These are phyloP conservation scores for Noctua janthe DNA, from an alignment of 2,888 invertebrate genomes.

Conservation along the genomic window DNA sequence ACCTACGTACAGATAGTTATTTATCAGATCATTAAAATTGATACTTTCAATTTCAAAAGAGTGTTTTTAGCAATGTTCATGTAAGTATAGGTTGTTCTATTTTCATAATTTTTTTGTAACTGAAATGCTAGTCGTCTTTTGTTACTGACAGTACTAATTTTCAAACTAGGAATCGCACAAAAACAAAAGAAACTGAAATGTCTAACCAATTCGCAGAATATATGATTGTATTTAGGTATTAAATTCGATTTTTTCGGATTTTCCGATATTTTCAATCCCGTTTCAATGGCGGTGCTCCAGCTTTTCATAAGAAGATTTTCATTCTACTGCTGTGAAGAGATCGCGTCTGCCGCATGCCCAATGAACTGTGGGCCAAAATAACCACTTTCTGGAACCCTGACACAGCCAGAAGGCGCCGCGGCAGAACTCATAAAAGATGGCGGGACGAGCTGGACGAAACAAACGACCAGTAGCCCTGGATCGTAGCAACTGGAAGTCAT, in stretches of 20 bases:
- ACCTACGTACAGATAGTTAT: not conserved
- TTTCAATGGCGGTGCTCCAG: not conserved
- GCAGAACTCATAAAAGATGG: too few species aligned
- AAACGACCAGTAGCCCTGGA: too few species aligned
- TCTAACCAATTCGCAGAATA: not conserved
- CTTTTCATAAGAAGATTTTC: not conserved
- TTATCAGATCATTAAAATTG: not conserved
- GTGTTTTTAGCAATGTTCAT: too few species aligned
- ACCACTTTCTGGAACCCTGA: too few species aligned
- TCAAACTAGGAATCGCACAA: not conserved
- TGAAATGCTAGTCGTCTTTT: not conserved
- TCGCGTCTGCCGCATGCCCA: too few species aligned
- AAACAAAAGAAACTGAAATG: not conserved
- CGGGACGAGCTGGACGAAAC: too few species aligned
- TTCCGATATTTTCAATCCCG: not conserved
- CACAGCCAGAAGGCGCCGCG: too few species aligned
- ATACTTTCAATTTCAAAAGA: not conserved
- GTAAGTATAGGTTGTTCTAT: not conserved
- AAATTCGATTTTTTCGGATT: not conserved
- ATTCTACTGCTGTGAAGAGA: too few species aligned
- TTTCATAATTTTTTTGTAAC: not conserved
- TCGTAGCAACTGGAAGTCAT: too few species aligned
- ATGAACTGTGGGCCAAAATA: too few species aligned
- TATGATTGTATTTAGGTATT: not conserved
- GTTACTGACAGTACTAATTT: conserved; percentile 4